Base-by-base conservation (phyloP, 2,888 invertebrate species). In the Acanthosepion lycidas region DNA sequence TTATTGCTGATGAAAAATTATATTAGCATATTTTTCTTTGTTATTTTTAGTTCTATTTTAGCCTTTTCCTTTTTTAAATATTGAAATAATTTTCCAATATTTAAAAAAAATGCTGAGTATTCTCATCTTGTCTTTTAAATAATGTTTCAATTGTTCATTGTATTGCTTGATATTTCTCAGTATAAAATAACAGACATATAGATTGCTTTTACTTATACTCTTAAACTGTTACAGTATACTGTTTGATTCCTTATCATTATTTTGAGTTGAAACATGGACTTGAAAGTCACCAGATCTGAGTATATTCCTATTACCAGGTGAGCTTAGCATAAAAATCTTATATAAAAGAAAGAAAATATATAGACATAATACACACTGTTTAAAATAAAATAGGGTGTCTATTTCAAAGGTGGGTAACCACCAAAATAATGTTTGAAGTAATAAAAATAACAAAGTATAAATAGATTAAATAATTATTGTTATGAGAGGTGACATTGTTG, bases 1-100 rank as follows among this genome's bases (percentile, higher is more conserved):
- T 78, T n/a, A 78, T n/a, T 78, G 78, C 78, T 78, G n/a, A 78
- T 78, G 78, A 78, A 78, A 78, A 78, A 78, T 78, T 78, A 78
- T 78, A 78, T 78, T 78, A 78, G 28, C 78, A 78, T 78, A n/a
- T 78, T n/a, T 78, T 78, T n/a, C 78, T 78, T 78, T 78, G n/a
- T 78, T n/a, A 78, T n/a, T 3, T n/a, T 78, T 78, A n/a, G n/a
- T 78, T 78, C 28, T n/a, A 8, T 28, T n/a, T 2, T 78, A 28
- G n/a, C 28, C 28, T 78, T n/a, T n/a, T n/a, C n/a, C n/a, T 78
- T 78, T 78, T 78, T 78, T 78, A 23, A n/a, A 78, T 78, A 78
- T n/a, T 78, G 78, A 78, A 78, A 78, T 78, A 78, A 78, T 78
- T 78, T 78, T 78, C 78, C 78, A n/a, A 78, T 78, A n/a, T 78